These are phyloP conservation scores for Dendrolimus houi DNA, from an alignment of 2,888 invertebrate genomes.

Conservation along the genomic window DNA sequence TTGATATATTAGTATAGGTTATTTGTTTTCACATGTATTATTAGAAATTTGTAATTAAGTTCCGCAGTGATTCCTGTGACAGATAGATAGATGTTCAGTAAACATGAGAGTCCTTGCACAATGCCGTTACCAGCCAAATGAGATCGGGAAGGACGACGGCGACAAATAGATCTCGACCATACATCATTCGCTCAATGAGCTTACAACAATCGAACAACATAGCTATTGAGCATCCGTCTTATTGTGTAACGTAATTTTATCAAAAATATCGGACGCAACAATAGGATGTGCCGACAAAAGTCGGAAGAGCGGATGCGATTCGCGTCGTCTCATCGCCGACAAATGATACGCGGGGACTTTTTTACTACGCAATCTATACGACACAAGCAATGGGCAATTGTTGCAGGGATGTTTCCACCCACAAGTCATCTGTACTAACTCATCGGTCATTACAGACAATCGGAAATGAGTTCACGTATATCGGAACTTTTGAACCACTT, in stretches of 20 bases:
- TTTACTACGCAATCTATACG: conserved; percentile 60
- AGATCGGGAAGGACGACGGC: conserved; percentile 57
- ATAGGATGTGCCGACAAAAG: conserved; percentile 63
- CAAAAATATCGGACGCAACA: conserved; percentile 69
- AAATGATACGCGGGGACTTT: conserved; percentile 40
- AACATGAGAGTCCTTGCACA: conserved; percentile 47
- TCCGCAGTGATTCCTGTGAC: conserved; percentile 16
- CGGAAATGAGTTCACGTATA: conserved; percentile 62
- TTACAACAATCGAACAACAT: conserved; percentile 68
- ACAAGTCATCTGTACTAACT: conserved; percentile 55
- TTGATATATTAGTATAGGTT: too few relatives aligned
- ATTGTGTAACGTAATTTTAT: conserved; percentile 73
- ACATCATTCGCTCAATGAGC: conserved; percentile 69
- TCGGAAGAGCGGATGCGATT: conserved; percentile 75
- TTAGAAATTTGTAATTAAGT: conserved; percentile 20
- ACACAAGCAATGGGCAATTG: conserved; percentile 48
- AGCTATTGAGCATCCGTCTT: conserved; percentile 50
- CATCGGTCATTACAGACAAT: conserved; percentile 69
- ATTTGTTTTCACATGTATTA: conserved; percentile 8
- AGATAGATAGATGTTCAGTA: conserved; percentile 41
- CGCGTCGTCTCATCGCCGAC: conserved; percentile 64
- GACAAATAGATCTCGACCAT: conserved; percentile 39
- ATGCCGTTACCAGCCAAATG: conserved; percentile 44
- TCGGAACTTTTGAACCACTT: conserved; percentile 62
- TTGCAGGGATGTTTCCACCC: conserved; percentile 73